Evolutionary conservation across 1,140 invertebrate genomes (phyloP).

Genomic region (Homarus americanus): DNA sequence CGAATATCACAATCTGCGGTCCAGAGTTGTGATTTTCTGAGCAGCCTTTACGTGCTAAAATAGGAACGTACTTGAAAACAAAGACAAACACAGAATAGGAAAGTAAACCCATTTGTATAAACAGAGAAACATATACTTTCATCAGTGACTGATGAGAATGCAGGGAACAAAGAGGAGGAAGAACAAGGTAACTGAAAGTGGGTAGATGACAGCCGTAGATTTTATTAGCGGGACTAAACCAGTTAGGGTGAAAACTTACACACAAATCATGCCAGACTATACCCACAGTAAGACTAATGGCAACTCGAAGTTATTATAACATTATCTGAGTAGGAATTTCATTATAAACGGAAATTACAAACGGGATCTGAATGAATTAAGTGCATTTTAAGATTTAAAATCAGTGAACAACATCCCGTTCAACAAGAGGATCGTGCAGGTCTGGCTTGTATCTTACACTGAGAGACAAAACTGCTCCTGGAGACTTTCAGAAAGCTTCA

Average conservation of each 20-base stretch:
- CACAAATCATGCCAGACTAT: background rate
- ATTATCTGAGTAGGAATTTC: background rate
- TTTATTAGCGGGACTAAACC: background rate
- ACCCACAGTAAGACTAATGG: background rate
- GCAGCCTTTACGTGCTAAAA: background rate
- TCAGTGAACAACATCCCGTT: background rate
- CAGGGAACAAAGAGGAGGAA: background rate
- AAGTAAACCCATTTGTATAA: background rate
- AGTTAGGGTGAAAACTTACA: background rate
- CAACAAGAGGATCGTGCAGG: slow-evolving; percentile 33
- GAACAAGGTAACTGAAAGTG: background rate
- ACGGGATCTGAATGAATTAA: background rate
- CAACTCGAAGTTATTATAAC: background rate
- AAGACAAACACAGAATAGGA: background rate
- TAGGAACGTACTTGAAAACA: background rate
- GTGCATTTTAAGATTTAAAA: background rate
- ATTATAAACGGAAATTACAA: background rate
- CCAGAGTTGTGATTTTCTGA: background rate
- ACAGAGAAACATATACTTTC: background rate
- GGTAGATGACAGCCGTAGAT: background rate
- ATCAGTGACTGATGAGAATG: background rate
- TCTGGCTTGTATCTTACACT: slow-evolving; percentile 35
- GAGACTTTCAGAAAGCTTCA: background rate
- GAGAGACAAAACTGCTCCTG: slow-evolving; percentile 45
- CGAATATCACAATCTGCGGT: background rate